Conservation (phyloP, 2,797 vertebrate species). For the Fistularia tabacaria region DNA sequence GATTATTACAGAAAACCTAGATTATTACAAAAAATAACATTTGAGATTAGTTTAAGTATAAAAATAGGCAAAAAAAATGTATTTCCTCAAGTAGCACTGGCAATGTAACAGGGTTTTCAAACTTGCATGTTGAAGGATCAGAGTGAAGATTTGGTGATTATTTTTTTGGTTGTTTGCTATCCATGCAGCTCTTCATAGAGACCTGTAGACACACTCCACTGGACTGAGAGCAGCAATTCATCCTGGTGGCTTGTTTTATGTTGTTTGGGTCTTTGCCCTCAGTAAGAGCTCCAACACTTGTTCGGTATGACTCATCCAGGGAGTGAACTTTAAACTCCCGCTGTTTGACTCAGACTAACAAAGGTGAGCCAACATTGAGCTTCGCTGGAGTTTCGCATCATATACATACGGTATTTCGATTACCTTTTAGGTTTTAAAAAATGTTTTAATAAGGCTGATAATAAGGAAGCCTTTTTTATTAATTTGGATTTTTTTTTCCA, state of each 20-base stretch:
- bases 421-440: no score
- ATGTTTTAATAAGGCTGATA: background rate
- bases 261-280: constrained; percentile 13
- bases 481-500: no score
- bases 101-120: no score
- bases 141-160: background rate
- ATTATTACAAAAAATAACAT: no score
- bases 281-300: constrained; percentile 7
- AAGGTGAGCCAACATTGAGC: background rate
- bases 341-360: constrained; percentile 7
- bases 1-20: no score
- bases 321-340: constrained; percentile 34
- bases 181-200: no score
- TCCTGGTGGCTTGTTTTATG: background rate
- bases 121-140: no score
- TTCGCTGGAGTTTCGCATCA: background rate
- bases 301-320: constrained; percentile 22
- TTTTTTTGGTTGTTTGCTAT: background rate
- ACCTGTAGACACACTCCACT: no score
- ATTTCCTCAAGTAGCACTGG: no score
- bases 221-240: background rate
- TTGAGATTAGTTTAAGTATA: no score
- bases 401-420: constrained; percentile 16
- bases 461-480: background rate
- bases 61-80: no score